Conservation (phyloP, 2,797 vertebrate species). For the Eutrigla gurnardus region DNA sequence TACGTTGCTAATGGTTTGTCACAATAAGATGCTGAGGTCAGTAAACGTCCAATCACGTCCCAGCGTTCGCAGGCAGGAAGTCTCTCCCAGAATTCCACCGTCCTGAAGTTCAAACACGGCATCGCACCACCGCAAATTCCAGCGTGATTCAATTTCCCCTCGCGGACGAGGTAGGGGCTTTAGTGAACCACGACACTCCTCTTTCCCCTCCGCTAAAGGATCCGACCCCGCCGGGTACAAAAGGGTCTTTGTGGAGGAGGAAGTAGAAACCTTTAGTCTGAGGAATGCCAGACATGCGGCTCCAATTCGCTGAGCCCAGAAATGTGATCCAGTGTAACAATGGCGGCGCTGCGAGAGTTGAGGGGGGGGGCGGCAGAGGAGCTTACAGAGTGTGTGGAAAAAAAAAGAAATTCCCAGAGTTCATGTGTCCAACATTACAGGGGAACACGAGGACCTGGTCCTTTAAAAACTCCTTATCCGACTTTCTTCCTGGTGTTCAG, state of each 20-base stretch:
- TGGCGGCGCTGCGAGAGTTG: slow-evolving; percentile 54
- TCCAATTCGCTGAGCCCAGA: slow-evolving; percentile 78
- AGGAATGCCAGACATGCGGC: slow-evolving; percentile 84
- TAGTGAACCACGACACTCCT: slow-evolving; percentile 58
- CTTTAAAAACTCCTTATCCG: slow-evolving; percentile 6
- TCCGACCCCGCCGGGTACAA: slow-evolving; percentile 70
- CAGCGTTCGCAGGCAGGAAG: slow-evolving; percentile 53
- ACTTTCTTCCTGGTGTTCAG: slow-evolving; percentile 30
- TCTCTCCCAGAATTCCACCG: slow-evolving; percentile 21
- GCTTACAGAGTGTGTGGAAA: slow-evolving; percentile 30
- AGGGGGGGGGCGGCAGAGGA: slow-evolving; percentile 34
- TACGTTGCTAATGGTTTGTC: no score
- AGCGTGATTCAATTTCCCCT: slow-evolving; percentile 62
- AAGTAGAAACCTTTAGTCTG: slow-evolving; percentile 79
- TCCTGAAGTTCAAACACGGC: slow-evolving; percentile 23
- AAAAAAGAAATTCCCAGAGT: slow-evolving; percentile 14
- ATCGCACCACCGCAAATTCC: slow-evolving; percentile 52
- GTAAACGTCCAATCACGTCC: no score
- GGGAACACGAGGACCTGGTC: slow-evolving; percentile 8
- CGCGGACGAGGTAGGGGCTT: slow-evolving; percentile 68
- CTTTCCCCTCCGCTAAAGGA: slow-evolving; percentile 51
- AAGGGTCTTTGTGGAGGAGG: slow-evolving; percentile 78
- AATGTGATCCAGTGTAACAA: slow-evolving; percentile 79
- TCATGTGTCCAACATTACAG: slow-evolving; percentile 23
- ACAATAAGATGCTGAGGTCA: no score